phyloP scores from a whole-genome alignment of 2,797 vertebrate genomes.

The Dermochelys coriacea region DNA sequence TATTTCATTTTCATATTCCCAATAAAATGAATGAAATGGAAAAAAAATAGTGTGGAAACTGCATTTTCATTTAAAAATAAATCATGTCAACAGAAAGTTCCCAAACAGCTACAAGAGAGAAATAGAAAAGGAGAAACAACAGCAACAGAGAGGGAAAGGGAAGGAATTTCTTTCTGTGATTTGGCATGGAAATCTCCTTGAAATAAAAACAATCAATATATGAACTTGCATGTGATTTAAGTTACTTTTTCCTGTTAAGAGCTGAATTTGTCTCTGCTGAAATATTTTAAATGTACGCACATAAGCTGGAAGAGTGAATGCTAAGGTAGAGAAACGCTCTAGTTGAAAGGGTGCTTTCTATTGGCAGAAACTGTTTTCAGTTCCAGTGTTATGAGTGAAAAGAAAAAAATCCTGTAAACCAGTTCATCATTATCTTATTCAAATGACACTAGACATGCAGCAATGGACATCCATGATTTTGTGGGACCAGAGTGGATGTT shows the following conservation, averaged over 20 bases:
- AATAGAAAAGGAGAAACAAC: background rate
- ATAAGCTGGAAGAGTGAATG: background rate
- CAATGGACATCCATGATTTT: constrained; percentile 18
- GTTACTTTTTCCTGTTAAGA: background rate
- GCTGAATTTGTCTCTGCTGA: background rate
- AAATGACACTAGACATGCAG: background rate
- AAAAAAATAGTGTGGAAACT: background rate
- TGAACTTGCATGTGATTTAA: background rate
- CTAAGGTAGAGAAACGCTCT: background rate
- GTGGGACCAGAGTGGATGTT: background rate
- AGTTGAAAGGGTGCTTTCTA: background rate
- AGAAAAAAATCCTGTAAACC: background rate
- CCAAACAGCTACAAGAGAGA: background rate
- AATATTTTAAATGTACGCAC: background rate
- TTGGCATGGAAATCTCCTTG: background rate
- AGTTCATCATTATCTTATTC: constrained; percentile 3
- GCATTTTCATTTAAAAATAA: background rate
- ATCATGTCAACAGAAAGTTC: background rate
- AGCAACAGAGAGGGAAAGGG: background rate
- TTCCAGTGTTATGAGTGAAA: background rate
- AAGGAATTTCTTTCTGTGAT: background rate
- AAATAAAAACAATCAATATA: background rate
- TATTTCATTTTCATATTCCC: background rate
- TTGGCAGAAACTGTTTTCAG: background rate
- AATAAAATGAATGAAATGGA: no score